phyloP scores from a whole-genome alignment of 1,140 invertebrate species.

The Ceratina calcarata region DNA sequence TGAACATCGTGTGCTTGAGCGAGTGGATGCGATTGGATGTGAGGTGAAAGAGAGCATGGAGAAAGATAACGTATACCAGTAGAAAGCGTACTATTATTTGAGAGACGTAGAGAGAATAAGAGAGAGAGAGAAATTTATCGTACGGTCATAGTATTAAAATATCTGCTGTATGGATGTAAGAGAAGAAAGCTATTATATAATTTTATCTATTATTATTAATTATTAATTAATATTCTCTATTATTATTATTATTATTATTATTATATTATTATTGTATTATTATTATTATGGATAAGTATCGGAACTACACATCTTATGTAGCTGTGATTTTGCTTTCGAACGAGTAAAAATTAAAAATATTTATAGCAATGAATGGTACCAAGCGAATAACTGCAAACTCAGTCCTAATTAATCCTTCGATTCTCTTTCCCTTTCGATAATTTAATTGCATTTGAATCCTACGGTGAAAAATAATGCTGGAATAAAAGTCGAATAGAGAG shows the following conservation, averaged over 20 bases:
- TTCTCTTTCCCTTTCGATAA: no score
- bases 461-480: no score
- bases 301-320: conserved; percentile 80
- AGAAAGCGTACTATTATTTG: conserved; percentile 61
- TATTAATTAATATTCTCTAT: conserved; percentile 72
- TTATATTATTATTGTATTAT: no score
- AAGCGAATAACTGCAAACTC: no score
- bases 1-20: neutral
- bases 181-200: conserved; percentile 77
- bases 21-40: neutral
- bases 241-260: conserved; percentile 70
- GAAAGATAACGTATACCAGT: conserved; percentile 52
- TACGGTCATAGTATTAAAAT: conserved; percentile 77
- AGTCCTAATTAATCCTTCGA: no score
- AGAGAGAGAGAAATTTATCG: conserved; percentile 57
- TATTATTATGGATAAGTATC: conserved; percentile 71
- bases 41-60: neutral
- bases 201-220: conserved; percentile 77
- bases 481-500: no score
- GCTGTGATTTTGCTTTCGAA: conserved; percentile 81
- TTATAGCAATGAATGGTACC: conserved; percentile 73
- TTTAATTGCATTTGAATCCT: no score
- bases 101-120: conserved; percentile 12
- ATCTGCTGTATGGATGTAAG: conserved; percentile 74
- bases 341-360: conserved; percentile 81